Conservation (phyloP, 1,140 invertebrate genomes). For the Holcopasites calliopsidis region DNA sequence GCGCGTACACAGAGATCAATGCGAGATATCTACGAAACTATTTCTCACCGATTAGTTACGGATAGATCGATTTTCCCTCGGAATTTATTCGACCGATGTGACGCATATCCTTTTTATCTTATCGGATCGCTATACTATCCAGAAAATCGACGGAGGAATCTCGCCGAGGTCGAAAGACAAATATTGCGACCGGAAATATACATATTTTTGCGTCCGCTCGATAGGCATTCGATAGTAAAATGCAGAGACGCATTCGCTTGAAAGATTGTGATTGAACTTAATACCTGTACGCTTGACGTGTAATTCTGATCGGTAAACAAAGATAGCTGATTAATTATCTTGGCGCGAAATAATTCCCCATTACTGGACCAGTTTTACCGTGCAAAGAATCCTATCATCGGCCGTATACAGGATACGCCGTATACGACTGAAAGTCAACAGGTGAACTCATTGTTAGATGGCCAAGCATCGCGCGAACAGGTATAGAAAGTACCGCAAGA, state of each 20-base stretch:
- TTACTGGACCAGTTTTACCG: constrained; percentile 2
- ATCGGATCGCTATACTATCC: background rate
- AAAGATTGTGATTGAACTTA: background rate
- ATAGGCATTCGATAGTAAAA: no score
- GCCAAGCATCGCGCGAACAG: constrained; percentile 11
- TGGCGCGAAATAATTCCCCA: background rate
- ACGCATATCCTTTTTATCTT: constrained; percentile 18
- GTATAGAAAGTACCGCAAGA: constrained; percentile 27
- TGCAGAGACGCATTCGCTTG: no score
- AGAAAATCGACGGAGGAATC: background rate
- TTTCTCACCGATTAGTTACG: background rate
- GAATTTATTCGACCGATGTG: background rate
- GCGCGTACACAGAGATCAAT: no score
- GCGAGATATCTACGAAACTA: background rate
- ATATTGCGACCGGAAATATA: background rate
- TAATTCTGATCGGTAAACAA: background rate
- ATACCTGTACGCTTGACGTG: background rate
- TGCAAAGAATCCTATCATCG: background rate
- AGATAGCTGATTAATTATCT: background rate
- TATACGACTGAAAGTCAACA: constrained; percentile 16
- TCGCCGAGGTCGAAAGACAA: background rate
- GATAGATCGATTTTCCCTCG: background rate
- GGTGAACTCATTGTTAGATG: constrained; percentile 26
- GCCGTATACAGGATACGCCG: constrained; percentile 1
- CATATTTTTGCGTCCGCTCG: background rate